Evolutionary conservation across 2,888 invertebrate species (phyloP).

Genomic region (Pharmacophagus antenor): DNA sequence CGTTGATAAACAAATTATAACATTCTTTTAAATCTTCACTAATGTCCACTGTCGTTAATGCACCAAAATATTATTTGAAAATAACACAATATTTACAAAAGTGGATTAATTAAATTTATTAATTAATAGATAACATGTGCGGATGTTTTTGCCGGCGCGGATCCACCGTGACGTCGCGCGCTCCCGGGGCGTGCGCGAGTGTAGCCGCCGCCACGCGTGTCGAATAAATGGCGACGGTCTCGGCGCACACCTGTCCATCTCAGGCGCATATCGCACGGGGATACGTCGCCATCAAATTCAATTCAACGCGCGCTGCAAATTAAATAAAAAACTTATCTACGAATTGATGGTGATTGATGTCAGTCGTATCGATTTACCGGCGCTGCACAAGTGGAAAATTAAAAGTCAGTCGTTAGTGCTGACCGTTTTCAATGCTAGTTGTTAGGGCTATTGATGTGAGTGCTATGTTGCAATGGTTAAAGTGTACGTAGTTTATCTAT

Average conservation of each 20-base stretch:
- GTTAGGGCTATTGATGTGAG: conserved; percentile 13
- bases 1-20: background rate
- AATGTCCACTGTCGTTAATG: conserved; percentile 15
- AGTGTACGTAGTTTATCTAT: background rate
- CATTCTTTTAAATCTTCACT: conserved; percentile 19
- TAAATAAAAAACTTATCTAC: conserved; percentile 33
- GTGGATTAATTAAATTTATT: background rate
- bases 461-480: conserved; percentile 1
- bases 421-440: conserved; percentile 27
- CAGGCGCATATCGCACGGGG: conserved; percentile 46
- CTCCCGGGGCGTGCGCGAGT: conserved; percentile 36
- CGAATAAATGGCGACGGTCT: conserved; percentile 65
- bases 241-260: conserved; percentile 55
- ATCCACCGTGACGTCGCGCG: conserved; percentile 38
- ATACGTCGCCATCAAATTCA: conserved; percentile 36
- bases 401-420: conserved; percentile 31
- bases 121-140: background rate
- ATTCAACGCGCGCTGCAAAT: conserved; percentile 34
- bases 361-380: conserved; percentile 42
- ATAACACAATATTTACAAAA: background rate
- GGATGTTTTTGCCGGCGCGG: conserved; percentile 9
- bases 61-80: background rate
- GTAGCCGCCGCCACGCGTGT: conserved; percentile 66
- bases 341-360: conserved; percentile 49
- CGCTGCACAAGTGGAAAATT: conserved; percentile 15